A percentile compares a stretch with the other conserved stretches of the same genome.
phyloP scores from a whole-genome alignment of 2,113 vertebrate species.

The Hippocampus abdominalis region DNA sequence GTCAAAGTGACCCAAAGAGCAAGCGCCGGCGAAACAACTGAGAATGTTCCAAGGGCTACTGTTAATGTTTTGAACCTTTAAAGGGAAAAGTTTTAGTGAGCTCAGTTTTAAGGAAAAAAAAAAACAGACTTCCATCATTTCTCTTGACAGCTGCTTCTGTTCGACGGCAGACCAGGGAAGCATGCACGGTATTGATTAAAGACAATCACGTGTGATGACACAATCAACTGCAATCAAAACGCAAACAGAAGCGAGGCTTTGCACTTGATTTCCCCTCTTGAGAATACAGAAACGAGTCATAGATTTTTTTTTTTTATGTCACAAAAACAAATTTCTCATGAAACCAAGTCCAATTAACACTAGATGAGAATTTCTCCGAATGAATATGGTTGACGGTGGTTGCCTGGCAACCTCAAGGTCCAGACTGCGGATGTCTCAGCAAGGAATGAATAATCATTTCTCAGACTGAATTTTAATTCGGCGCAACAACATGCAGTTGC shows the following conservation, averaged over 20 bases:
- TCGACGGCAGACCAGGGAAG: conserved; percentile 13
- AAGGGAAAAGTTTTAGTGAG: conserved; percentile 9
- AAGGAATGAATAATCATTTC: no score
- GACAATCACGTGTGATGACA: no score
- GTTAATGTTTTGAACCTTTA: conserved; percentile 11
- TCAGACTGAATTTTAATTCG: no score
- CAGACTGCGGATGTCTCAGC: no score
- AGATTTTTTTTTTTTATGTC: no score
- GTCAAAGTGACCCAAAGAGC: conserved; percentile 44
- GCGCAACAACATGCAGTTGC: no score
- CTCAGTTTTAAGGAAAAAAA: conserved; percentile 7
- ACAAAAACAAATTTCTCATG: no score
- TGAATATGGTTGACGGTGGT: neutral
- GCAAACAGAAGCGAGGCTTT: neutral
- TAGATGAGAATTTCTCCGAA: neutral
- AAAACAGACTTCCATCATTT: neutral
- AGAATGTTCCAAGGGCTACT: conserved; percentile 16
- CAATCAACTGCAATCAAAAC: no score
- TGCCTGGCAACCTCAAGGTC: neutral
- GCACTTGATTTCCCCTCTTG: no score
- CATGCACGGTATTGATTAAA: neutral
- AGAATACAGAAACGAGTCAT: no score
- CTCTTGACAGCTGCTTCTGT: neutral
- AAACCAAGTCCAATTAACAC: no score
- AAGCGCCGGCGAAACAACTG: conserved; percentile 8